These are phyloP conservation scores for Tetrapedia diversipes DNA, from an alignment of 2,888 invertebrate genomes.

Conservation along the genomic window DNA sequence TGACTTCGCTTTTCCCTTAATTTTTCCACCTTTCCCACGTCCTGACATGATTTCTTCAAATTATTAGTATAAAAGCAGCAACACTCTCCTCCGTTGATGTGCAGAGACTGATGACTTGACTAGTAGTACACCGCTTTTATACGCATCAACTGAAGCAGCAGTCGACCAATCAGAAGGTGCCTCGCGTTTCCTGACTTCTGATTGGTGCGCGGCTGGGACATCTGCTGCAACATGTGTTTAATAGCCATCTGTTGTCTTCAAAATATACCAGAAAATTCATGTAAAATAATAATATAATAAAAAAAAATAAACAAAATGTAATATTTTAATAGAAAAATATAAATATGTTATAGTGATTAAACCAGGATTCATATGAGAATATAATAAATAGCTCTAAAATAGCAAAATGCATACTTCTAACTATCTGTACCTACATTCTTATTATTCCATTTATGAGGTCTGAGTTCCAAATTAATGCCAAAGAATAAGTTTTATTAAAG, in stretches of 20 bases:
- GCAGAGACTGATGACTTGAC: not conserved
- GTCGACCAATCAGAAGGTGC: slow-evolving; percentile 11
- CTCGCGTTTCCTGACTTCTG: too few relatives aligned
- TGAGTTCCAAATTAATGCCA: too few relatives aligned
- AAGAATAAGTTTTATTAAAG: too few relatives aligned
- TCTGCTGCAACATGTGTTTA: not conserved
- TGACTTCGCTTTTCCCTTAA: slow-evolving; percentile 84
- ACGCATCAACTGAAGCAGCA: rapidly evolving
- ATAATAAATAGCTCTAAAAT: too few relatives aligned
- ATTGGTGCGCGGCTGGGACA: slow-evolving; percentile 24
- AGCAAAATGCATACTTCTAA: too few relatives aligned
- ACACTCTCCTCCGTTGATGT: rapidly evolving
- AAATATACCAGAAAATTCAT: too few relatives aligned
- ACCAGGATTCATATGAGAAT: too few relatives aligned
- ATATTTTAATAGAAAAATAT: too few relatives aligned
- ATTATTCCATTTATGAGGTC: too few relatives aligned
- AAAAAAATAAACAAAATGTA: not conserved
- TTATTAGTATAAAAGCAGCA: not conserved
- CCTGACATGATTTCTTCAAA: slow-evolving; percentile 64
- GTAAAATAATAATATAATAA: not conserved
- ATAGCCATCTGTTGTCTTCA: too few relatives aligned
- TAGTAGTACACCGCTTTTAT: not conserved
- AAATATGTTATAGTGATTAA: too few relatives aligned
- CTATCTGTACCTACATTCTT: too few relatives aligned
- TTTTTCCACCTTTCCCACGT: slow-evolving; percentile 74